Evolutionary conservation across 2,797 vertebrate genomes (phyloP), one percentile per base, ranked within the genome.

Genomic region (Premnoplex brunnescens): DNA sequence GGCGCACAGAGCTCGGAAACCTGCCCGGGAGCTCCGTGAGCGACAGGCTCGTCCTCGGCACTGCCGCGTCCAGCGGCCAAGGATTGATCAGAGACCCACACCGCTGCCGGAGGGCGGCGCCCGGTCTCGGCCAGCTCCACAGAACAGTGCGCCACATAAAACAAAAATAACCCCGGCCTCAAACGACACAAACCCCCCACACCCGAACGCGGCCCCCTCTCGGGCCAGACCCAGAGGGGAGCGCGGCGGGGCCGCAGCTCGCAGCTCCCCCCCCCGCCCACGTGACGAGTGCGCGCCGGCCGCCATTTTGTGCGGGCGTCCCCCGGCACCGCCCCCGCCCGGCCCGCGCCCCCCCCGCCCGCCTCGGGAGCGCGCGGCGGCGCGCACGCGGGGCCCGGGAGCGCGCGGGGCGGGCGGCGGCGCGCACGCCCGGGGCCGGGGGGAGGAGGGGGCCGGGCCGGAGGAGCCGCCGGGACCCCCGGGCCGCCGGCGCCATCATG

Each of bases 231-330:
- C 28, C 3, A 7, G 2, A 4, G 1, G 0, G 14, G 4, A 0
- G 12, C 13, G 8, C 5, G 32, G 0, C 20, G 0, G 23, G 0
- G 1, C 39, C 0, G 1, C 17, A 26, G 0, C 62, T 1, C 37
- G 2, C 21, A 6, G 0, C 62, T 1, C 37, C 3, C 21, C 6
- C 0, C 19, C 37, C 5, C 0, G 3, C 0, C 27, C 14, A 1
- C 85, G 34, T 43, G n/a, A 85, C 37, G 0, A 0, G 0, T 1
- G 1, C 1, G 10, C 20, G 6, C 2, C 30, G 3, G 18, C 49
- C 81, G 93, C 95, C 96, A 97, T 96, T 91, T 97, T 97, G 83
- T 85, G 46, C 64, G 58, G 69, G 32, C 32, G 59, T 56, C 49
- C 75, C 37, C 49, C 28, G 32, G 76, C 39, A 78, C 71, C 82